A percentile compares a stretch with the other conserved stretches of the same genome.
Evolutionary conservation across 2,888 invertebrate species (phyloP).

Genomic region (Neocrepidodera transversa): DNA sequence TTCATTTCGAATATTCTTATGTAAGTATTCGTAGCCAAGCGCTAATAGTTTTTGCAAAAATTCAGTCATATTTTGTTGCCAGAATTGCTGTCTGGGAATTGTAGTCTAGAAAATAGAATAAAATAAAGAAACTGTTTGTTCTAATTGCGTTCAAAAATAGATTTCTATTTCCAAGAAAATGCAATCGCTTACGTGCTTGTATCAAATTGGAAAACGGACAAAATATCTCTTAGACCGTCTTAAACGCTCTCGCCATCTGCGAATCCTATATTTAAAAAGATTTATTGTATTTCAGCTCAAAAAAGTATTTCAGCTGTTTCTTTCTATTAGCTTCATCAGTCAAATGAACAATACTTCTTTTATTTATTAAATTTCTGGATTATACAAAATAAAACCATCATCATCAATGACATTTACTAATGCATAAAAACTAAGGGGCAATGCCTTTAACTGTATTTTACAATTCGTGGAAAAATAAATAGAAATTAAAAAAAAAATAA

Average conservation of each 20-base stretch:
- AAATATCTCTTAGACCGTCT: conserved; percentile 7
- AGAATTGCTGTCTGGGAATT: conserved; percentile 36
- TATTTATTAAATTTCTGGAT: too few relatives aligned
- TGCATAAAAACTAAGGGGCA: too few relatives aligned
- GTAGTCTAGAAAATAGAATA: conserved; percentile 36
- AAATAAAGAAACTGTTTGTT: conserved; percentile 36
- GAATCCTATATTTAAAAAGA: conserved; percentile 9
- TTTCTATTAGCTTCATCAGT: too few relatives aligned
- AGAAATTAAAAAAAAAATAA: not conserved
- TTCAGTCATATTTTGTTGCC: conserved; percentile 35
- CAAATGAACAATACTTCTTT: too few relatives aligned
- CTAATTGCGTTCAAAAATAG: conserved; percentile 36
- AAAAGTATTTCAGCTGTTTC: too few relatives aligned
- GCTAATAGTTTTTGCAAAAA: conserved; percentile 33
- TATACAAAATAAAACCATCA: too few relatives aligned
- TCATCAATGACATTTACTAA: too few relatives aligned
- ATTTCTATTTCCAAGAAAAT: conserved; percentile 38
- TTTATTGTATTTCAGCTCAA: too few relatives aligned
- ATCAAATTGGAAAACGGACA: conserved; percentile 24
- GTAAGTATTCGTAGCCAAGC: conserved; percentile 32
- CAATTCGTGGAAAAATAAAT: too few relatives aligned
- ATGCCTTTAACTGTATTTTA: too few relatives aligned
- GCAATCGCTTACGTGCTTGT: conserved; percentile 26
- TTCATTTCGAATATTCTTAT: conserved; percentile 25
- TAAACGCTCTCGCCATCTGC: not conserved